Conservation (phyloP, 2,797 vertebrate genomes). For the Tamandua tetradactyla region DNA sequence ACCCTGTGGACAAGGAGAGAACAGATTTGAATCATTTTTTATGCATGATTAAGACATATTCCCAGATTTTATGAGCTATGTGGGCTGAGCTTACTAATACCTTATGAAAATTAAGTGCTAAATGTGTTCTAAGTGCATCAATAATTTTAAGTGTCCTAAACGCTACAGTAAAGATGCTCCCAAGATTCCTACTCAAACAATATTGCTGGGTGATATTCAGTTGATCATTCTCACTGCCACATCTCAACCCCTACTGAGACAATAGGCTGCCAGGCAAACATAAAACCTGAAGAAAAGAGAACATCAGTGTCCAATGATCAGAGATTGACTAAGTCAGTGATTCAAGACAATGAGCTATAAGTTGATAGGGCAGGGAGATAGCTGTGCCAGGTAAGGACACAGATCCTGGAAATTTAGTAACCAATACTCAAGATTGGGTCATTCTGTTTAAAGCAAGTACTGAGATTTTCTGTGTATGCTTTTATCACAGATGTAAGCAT, state of each 20-base stretch:
- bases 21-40: slow-evolving; percentile 77
- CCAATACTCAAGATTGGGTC: neutral
- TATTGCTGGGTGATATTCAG: neutral
- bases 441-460: neutral
- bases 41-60: slow-evolving; percentile 64
- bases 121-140: slow-evolving; percentile 39
- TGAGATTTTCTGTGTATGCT: neutral
- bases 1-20: slow-evolving; percentile 73
- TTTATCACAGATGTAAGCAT: neutral
- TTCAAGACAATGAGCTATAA: neutral
- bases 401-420: neutral
- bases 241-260: neutral
- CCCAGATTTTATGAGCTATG: slow-evolving; percentile 73
- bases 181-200: neutral
- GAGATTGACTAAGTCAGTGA: neutral
- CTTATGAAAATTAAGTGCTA: slow-evolving; percentile 76
- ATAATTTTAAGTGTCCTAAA: slow-evolving; percentile 35
- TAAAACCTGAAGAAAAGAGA: neutral
- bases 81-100: slow-evolving; percentile 69
- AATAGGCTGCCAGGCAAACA: neutral
- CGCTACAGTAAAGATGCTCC: slow-evolving; percentile 1
- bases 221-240: neutral
- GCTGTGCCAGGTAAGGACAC: neutral
- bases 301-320: neutral
- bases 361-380: neutral